Conservation (phyloP, 2,888 invertebrate genomes). For the Agrotis exclamationis region DNA sequence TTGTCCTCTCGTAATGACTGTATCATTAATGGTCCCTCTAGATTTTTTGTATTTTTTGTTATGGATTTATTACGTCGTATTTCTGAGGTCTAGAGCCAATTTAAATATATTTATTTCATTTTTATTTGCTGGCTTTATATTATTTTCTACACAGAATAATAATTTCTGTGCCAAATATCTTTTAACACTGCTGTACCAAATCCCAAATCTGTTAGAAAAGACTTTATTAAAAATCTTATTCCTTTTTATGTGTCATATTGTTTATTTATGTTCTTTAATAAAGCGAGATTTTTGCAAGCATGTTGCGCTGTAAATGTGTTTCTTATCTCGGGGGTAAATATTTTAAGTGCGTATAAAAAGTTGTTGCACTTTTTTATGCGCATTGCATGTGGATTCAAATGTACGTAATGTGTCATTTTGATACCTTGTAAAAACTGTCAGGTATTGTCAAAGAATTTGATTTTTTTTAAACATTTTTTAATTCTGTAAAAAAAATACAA, state of each 20-base stretch:
- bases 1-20: conserved; percentile 46
- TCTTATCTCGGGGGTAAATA: conserved; percentile 57
- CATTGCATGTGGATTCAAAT: conserved; percentile 32
- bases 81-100: conserved; percentile 40
- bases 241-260: conserved; percentile 44
- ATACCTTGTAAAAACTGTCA: conserved; percentile 41
- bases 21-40: conserved; percentile 32
- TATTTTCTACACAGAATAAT: conserved; percentile 8
- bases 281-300: conserved; percentile 57
- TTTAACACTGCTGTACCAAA: conserved; percentile 42
- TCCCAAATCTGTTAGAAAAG: conserved; percentile 10
- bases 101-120: conserved; percentile 13
- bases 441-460: background rate
- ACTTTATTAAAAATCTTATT: conserved; percentile 59
- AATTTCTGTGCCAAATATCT: conserved; percentile 21
- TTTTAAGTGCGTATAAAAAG: conserved; percentile 58
- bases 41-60: conserved; percentile 42
- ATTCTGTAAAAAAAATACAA: too few species aligned
- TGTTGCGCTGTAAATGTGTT: conserved; percentile 53
- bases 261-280: conserved; percentile 63
- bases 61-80: conserved; percentile 52
- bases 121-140: background rate
- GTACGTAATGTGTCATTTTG: conserved; percentile 27
- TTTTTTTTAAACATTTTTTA: too few species aligned
- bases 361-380: conserved; percentile 50